A percentile compares a stretch with the other conserved stretches of the same genome.
These are phyloP conservation scores for Subacronicta megacephala DNA, from an alignment of 2,888 invertebrate genomes.

Conservation along the genomic window DNA sequence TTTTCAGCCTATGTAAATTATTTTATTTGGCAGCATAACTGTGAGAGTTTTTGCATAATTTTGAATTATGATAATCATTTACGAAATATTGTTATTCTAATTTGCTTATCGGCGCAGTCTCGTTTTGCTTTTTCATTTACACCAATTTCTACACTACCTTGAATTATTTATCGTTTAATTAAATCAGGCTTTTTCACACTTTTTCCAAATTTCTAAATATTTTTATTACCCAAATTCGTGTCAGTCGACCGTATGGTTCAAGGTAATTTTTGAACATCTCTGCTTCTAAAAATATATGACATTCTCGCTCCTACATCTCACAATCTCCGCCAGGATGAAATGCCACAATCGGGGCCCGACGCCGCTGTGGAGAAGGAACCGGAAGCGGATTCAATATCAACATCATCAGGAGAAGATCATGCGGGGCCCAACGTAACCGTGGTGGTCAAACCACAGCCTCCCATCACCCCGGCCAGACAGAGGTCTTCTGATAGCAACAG, in stretches of 20 bases:
- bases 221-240: background rate
- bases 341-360: constrained; percentile 82
- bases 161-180: background rate
- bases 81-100: constrained; percentile 7
- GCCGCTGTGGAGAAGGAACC: constrained; percentile 72
- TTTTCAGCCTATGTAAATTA: background rate
- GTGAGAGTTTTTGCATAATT: constrained; percentile 4
- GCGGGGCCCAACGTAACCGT: constrained; percentile 83
- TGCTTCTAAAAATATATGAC: background rate
- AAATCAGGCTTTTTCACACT: no score
- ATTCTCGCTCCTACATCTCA: constrained; percentile 15
- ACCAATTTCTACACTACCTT: background rate
- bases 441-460: constrained; percentile 74
- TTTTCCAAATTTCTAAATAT: background rate
- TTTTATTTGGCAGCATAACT: background rate
- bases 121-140: constrained; percentile 32
- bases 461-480: constrained; percentile 81
- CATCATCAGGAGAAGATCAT: constrained; percentile 79
- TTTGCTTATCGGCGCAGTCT: constrained; percentile 38
- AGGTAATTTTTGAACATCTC: constrained; percentile 14
- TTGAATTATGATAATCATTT: no score
- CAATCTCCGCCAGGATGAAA: constrained; percentile 73
- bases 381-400: constrained; percentile 77
- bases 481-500: constrained; percentile 89
- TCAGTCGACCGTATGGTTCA: background rate